Base-by-base conservation (phyloP, 2,113 vertebrate genomes). In the Protobothrops flavoviridis region DNA sequence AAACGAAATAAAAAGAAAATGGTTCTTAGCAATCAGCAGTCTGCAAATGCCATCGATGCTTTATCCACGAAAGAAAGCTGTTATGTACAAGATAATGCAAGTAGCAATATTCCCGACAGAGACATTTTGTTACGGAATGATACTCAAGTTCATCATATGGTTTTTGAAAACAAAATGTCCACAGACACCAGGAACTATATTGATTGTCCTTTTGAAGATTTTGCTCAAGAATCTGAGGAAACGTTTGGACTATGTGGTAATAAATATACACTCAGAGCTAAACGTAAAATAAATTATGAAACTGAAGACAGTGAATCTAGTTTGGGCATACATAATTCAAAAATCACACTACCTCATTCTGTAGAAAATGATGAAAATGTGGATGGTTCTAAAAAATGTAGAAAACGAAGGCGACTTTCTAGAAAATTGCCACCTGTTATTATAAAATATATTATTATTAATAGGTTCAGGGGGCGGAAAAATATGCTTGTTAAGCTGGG, bases 361-460 rank as follows among this genome's bases (percentile, higher is more conserved):
- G 92, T 96, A 86, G 98, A 97, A 97, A 94, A 96, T 93, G 95
- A 96, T 96, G 98, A 98, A 97, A 97, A 95, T 97, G 94, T 97
- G 93, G 97, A 97, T 96, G 97, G 96, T 97, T 94, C 96, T 97
- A 94, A 97, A 59, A 99, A 99, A 96, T 96, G 97, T 95, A 98
- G 98, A 97, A 99, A 99, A 96, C 98, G 99, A 74, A 98, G 98
- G 93, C 99, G 98, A 96, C 96, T 98, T 95, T 98, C 98, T 90
- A 98, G 98, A 97, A 99, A 99, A 95, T 97, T 99, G 89, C 99
- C 99, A 39, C 99, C 99, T 74, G 98, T 99, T 94, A 99, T 99
- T 95, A 99, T 99, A 95, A 99, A 99, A 96, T 99, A 99, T 96
- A 99, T 99, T 95, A 99, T 99, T 93, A 99, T 99, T 96, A 99